Conservation (phyloP, 2,888 invertebrate genomes). For the Nemoura dubitans region DNA sequence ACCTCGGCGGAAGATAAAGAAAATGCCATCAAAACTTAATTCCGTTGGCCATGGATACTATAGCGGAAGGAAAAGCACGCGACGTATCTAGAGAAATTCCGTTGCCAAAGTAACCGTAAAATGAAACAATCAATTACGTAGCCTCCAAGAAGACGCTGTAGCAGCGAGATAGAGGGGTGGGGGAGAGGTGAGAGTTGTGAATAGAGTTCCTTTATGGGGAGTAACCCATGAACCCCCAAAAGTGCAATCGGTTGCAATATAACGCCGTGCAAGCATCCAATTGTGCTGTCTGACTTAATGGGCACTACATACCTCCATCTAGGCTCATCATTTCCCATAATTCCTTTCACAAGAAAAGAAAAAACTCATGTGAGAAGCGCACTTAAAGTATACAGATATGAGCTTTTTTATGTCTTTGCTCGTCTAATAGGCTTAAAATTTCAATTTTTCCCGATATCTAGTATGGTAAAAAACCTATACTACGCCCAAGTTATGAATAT, state of each 20-base stretch:
- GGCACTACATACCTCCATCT: too few species aligned
- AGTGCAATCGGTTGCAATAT: slow-evolving; percentile 13
- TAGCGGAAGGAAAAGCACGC: neutral
- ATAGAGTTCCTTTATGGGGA: neutral
- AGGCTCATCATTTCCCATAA: neutral
- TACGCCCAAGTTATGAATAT: neutral
- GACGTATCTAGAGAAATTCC: neutral
- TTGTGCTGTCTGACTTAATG: too few species aligned
- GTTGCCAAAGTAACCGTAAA: neutral
- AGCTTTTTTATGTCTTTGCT: neutral
- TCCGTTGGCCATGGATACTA: neutral
- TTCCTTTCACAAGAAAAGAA: neutral
- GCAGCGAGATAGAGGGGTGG: neutral
- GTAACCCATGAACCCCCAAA: neutral
- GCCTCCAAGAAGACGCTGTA: neutral
- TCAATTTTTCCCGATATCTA: slow-evolving; percentile 7
- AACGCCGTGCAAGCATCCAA: neutral
- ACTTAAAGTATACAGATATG: neutral
- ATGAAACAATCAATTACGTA: slow-evolving; percentile 10
- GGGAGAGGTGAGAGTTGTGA: neutral
- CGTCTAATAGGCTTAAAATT: neutral
- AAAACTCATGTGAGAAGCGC: neutral
- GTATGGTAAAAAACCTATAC: neutral
- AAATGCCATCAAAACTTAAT: neutral
- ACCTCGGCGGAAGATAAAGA: neutral